phyloP scores from a whole-genome alignment of 2,797 vertebrate genomes.

The Leptodactylus fallax region DNA sequence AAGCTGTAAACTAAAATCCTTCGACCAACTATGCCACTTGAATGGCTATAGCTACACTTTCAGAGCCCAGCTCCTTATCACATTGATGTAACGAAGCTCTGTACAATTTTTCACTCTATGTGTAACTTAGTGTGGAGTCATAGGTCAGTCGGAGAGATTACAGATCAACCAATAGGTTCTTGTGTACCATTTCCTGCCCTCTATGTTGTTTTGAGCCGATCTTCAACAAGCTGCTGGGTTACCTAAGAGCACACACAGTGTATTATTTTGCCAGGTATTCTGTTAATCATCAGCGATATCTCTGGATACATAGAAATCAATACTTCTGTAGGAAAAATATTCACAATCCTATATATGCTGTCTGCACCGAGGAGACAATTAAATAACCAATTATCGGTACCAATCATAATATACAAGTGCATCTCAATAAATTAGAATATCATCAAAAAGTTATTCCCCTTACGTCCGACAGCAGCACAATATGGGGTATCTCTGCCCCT shows the following conservation, averaged over 20 bases:
- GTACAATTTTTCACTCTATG: neutral
- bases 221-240: neutral
- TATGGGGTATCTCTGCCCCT: too few species aligned
- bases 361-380: neutral
- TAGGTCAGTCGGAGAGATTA: conserved; percentile 15
- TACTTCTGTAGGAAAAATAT: neutral
- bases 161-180: neutral
- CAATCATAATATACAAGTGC: too few species aligned
- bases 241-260: neutral
- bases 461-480: too few species aligned
- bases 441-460: too few species aligned
- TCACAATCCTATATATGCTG: neutral
- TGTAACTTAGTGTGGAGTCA: conserved; percentile 4
- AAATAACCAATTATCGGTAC: too few species aligned
- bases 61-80: neutral
- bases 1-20: too few species aligned
- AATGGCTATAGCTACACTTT: neutral
- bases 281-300: conserved; percentile 25
- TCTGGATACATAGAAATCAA: neutral
- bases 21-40: too few species aligned
- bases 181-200: neutral
- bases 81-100: neutral
- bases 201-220: neutral
- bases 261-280: conserved; percentile 19
- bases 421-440: too few species aligned